Evolutionary conservation across 2,113 vertebrate species (phyloP).

Genomic region (Phylloscopus trochilus): DNA sequence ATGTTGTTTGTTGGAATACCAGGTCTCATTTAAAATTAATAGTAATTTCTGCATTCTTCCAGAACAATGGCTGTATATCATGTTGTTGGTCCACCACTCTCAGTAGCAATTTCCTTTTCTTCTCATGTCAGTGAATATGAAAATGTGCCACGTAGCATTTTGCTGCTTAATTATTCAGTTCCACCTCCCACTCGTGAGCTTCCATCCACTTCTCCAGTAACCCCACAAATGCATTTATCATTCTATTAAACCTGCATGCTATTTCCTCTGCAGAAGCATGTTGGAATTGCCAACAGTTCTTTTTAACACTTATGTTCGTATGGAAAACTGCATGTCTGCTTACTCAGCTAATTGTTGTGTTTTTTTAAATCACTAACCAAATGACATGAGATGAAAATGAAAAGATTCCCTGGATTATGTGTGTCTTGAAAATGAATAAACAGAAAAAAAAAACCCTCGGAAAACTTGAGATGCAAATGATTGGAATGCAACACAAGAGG

Average conservation of each 20-base stretch:
- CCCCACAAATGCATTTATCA: background rate
- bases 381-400: background rate
- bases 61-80: background rate
- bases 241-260: background rate
- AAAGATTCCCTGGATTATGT: background rate
- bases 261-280: background rate
- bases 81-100: background rate
- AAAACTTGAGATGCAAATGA: background rate
- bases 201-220: background rate
- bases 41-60: background rate
- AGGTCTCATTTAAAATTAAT: background rate
- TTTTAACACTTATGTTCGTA: background rate
- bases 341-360: background rate
- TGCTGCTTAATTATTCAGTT: background rate
- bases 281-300: background rate
- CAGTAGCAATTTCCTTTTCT: background rate
- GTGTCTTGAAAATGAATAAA: background rate
- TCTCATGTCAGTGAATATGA: background rate
- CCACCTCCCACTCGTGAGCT: background rate
- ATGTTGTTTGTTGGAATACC: background rate
- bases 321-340: background rate
- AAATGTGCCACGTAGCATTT: background rate
- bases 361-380: background rate
- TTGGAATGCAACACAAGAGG: background rate
- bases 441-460: background rate